phyloP scores from a whole-genome alignment of 2,797 vertebrate genomes.

The Falco biarmicus region DNA sequence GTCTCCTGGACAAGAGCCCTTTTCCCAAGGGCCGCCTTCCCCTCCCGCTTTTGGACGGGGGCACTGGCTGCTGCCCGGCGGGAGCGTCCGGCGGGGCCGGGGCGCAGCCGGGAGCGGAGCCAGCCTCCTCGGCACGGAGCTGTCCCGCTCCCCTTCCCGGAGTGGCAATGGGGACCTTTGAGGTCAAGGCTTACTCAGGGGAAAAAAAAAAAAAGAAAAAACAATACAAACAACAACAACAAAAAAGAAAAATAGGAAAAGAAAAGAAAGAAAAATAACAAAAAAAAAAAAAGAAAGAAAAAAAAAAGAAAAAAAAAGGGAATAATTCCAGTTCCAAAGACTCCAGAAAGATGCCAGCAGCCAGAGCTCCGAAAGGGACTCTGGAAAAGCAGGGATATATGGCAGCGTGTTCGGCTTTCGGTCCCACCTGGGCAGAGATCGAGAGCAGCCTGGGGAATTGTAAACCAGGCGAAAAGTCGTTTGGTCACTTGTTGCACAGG shows the following conservation, averaged over 20 bases:
- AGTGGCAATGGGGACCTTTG: not conserved
- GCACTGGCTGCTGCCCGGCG: not conserved
- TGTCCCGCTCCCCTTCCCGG: not conserved
- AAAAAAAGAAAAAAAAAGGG: rapidly evolving
- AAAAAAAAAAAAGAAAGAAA: too few species aligned
- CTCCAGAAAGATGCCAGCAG: not conserved
- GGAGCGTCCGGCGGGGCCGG: not conserved
- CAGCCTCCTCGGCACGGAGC: too few species aligned
- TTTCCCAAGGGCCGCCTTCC: not conserved
- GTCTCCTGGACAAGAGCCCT: not conserved
- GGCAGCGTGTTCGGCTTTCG: not conserved
- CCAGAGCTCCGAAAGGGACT: not conserved
- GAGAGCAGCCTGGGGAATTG: not conserved
- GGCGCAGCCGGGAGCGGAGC: not conserved
- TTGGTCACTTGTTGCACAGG: not conserved
- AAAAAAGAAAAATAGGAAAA: too few species aligned
- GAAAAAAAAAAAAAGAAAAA: not conserved
- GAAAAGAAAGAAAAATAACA: too few species aligned
- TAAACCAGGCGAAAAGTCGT: rapidly evolving
- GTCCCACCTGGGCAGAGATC: not conserved
- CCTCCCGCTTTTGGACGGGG: not conserved
- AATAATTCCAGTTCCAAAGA: not conserved
- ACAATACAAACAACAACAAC: too few species aligned
- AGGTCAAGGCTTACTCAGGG: not conserved
- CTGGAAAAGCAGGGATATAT: not conserved